Evolutionary conservation across 2,797 vertebrate species (phyloP).

Genomic region (Mormyrus proboscirostris): DNA sequence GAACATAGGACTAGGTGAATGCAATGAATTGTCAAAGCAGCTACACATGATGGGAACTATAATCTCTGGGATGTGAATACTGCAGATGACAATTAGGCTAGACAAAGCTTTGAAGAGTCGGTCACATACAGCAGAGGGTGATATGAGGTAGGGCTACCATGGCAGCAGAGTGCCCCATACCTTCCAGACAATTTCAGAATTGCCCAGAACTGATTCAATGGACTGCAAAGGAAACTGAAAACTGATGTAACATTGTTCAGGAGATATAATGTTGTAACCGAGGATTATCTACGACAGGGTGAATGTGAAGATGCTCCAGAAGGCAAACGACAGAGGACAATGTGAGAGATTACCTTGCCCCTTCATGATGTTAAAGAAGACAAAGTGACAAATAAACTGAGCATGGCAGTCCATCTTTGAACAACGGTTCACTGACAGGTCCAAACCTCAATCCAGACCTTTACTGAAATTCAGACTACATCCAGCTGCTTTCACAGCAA

Average conservation of each 20-base stretch:
- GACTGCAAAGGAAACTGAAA: not conserved
- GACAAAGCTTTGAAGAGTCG: not conserved
- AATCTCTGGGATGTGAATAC: no score
- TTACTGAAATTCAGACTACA: no score
- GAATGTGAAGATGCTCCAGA: not conserved
- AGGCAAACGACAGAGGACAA: conserved; percentile 7
- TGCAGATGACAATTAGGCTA: not conserved
- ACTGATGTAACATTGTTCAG: not conserved
- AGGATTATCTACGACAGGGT: not conserved
- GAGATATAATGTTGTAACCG: not conserved
- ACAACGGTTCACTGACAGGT: not conserved
- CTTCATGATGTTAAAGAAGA: not conserved
- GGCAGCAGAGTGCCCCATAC: no score
- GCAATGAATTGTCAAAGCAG: no score
- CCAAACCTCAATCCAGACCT: conserved; percentile 17
- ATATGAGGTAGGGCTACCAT: conserved; percentile 17
- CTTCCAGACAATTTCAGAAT: not conserved
- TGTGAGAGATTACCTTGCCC: not conserved
- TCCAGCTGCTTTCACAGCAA: no score
- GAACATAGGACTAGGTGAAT: no score
- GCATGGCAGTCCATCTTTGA: not conserved
- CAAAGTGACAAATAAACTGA: not conserved
- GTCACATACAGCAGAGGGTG: not conserved
- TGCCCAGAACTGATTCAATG: not conserved
- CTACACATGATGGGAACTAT: no score